Base-by-base conservation (phyloP, 2,797 vertebrate genomes). In the Pampus argenteus region DNA sequence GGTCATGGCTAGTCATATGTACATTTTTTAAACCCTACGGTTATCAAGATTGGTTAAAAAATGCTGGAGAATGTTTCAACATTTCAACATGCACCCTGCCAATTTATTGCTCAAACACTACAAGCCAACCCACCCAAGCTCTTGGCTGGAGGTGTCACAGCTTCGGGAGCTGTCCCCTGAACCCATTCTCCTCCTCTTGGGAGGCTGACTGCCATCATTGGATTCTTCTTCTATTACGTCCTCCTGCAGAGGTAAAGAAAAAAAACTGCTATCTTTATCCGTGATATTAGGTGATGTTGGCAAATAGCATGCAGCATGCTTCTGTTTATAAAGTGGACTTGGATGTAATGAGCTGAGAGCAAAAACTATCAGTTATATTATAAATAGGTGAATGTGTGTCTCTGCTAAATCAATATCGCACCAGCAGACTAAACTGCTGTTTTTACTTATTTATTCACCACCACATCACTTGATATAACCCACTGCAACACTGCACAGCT, bases 151-250 rank as follows among this genome's bases (percentile, higher is more conserved):
- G 36, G 97, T 96, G 86, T 99, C 98, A 57, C 96, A 98, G 77
- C 98, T 99, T 76, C 97, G 90, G 5, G 96, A 98, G 85, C 98
- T 99, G 79, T 99, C 98, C 15, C 97, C 98, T 28, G 98, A 99
- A 68, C 96, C 97, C 95, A 96, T 98, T 9, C 98, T 94, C 49
- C 97, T 94, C 55, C 98, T 94, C 84, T 99, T 99, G n/a, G 95
- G 93, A 0, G 95, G 95, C 36, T 99, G 98, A 81, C 97, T 97
- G 49, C 97, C 96, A 82, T 99, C 97, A 44, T 97, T 98, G 49
- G 97, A 99, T 86, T 95, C 96, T 45, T 98, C 98, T 83, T 98
- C 97, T 56, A 92, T 95, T 36, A 94, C 92, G 63, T 99, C 97
- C 89, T 97, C 97, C 97, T 99, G 42, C 34, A 81, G 63, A 47